Percentiles rank a stretch among this genome's conserved stretches.
These are phyloP conservation scores for Malthinus flaveolus DNA, from an alignment of 2,888 invertebrate genomes.

Conservation along the genomic window DNA sequence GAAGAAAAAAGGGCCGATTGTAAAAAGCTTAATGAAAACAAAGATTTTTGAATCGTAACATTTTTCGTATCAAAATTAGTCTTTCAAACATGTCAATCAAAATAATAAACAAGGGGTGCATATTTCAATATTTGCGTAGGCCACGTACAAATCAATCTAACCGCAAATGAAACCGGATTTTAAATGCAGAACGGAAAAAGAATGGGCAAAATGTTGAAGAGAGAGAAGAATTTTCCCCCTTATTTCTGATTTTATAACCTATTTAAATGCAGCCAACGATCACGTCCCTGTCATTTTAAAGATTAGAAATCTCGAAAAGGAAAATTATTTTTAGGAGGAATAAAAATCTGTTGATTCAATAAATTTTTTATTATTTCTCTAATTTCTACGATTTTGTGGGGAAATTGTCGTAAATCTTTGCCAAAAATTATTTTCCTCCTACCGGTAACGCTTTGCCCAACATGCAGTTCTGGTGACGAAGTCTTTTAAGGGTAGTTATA, in stretches of 20 bases:
- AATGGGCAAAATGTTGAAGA: constrained; percentile 25
- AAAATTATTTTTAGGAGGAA: constrained; percentile 10
- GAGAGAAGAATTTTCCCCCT: constrained; percentile 8
- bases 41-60: constrained; percentile 22
- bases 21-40: constrained; percentile 4
- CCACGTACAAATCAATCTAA: constrained; percentile 49
- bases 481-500: too few species aligned
- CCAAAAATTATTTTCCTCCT: too few species aligned
- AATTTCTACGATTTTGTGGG: too few species aligned
- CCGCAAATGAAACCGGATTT: constrained; percentile 49
- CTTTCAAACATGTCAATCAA: constrained; percentile 52
- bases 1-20: constrained; percentile 2
- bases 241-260: constrained; percentile 36
- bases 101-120: constrained; percentile 54
- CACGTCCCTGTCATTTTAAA: constrained; percentile 36
- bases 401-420: too few species aligned
- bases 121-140: constrained; percentile 53
- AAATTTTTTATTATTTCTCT: too few species aligned
- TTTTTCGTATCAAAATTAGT: constrained; percentile 41
- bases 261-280: constrained; percentile 39
- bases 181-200: constrained; percentile 34
- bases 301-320: constrained; percentile 24
- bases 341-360: constrained; percentile 24
- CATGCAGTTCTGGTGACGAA: too few species aligned
- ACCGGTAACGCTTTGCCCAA: too few species aligned